These are phyloP conservation scores for Zoanthus sociatus DNA, from an alignment of 92 coral and sea anemone genomes.

Conservation along the genomic window DNA sequence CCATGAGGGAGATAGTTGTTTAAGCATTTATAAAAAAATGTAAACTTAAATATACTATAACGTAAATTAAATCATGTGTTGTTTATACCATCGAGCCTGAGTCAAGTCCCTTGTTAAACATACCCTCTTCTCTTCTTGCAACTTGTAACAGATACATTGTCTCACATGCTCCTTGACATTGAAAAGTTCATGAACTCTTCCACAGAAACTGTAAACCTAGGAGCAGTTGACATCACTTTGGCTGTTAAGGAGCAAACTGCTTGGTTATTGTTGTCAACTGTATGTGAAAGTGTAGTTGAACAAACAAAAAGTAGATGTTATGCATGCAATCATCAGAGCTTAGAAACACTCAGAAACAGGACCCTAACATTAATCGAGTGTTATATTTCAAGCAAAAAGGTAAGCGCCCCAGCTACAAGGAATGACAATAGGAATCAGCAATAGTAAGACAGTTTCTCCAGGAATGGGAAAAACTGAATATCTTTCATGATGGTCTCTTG, in stretches of 20 bases:
- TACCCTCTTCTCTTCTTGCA: too few species aligned
- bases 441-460: constrained; percentile 49
- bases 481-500: constrained; percentile 41
- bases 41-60: too few species aligned
- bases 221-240: constrained; percentile 28
- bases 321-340: constrained; percentile 39
- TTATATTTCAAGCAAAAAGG: constrained; percentile 44
- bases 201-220: constrained; percentile 43
- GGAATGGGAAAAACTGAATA: constrained; percentile 51
- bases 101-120: too few species aligned
- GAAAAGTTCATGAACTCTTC: constrained; percentile 46
- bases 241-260: constrained; percentile 31
- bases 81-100: too few species aligned
- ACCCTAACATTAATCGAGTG: constrained; percentile 48
- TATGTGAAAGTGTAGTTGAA: constrained; percentile 13
- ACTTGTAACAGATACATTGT: constrained; percentile 39
- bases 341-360: constrained; percentile 51
- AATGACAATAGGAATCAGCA: constrained; percentile 54
- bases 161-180: constrained; percentile 48
- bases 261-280: constrained; percentile 36
- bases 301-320: constrained; percentile 23
- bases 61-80: too few species aligned
- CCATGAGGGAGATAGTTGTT: too few species aligned
- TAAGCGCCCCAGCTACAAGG: constrained; percentile 39
- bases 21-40: too few species aligned